Conservation (phyloP, 2,888 invertebrate species). For the Troilus luridus region DNA sequence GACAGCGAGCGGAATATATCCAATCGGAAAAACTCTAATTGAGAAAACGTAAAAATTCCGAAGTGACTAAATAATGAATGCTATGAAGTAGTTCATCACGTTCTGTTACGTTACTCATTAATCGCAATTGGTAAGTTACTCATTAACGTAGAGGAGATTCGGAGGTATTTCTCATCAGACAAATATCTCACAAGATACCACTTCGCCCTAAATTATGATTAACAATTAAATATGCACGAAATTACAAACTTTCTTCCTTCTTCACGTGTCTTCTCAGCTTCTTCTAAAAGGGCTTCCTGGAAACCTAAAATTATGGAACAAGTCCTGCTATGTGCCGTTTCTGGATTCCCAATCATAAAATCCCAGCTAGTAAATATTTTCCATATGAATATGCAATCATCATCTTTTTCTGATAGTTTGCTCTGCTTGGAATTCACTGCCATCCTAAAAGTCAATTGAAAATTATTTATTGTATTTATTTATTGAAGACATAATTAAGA, state of each 20-base stretch:
- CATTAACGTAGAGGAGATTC: not conserved
- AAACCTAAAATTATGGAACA: constrained; percentile 91
- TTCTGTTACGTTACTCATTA: too few relatives aligned
- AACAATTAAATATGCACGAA: not conserved
- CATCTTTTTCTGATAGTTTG: constrained; percentile 94
- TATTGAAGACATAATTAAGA: not conserved
- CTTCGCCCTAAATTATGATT: not conserved
- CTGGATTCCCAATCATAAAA: constrained; percentile 96
- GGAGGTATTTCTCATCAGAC: too few relatives aligned
- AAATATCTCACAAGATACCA: too few relatives aligned
- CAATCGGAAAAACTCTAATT: too few relatives aligned
- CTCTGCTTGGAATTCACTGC: constrained; percentile 95
- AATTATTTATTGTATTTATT: not conserved
- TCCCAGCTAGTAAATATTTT: constrained; percentile 98
- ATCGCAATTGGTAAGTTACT: too few relatives aligned
- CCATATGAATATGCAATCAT: constrained; percentile 97
- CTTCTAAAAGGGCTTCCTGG: constrained; percentile 89
- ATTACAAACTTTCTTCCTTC: constrained; percentile 75
- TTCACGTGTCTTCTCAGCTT: constrained; percentile 91
- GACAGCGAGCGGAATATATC: too few relatives aligned
- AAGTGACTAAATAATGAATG: too few relatives aligned
- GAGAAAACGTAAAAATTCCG: too few relatives aligned
- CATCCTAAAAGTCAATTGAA: constrained; percentile 79
- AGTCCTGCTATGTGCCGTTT: constrained; percentile 93
- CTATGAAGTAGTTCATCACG: too few relatives aligned